phyloP scores from a whole-genome alignment of 1,140 invertebrate species.

The Tribolium madens region DNA sequence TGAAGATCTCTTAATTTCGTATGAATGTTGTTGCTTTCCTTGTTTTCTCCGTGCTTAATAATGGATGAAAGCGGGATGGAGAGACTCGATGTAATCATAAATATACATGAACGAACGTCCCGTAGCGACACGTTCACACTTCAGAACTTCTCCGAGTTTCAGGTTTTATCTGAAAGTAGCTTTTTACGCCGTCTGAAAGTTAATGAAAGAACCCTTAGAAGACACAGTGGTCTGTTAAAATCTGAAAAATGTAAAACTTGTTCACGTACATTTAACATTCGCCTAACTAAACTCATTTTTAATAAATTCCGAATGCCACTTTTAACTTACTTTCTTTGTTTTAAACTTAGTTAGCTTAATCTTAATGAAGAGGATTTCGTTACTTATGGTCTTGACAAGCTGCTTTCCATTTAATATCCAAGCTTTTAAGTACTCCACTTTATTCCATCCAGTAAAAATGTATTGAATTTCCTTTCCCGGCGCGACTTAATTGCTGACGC shows the following conservation, averaged over 20 bases:
- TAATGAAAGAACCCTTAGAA: slow-evolving; percentile 56
- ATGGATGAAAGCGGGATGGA: slow-evolving; percentile 22
- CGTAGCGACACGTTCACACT: slow-evolving; percentile 56
- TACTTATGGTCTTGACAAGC: slow-evolving; percentile 44
- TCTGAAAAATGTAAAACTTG: slow-evolving; percentile 51
- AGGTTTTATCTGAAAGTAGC: slow-evolving; percentile 57
- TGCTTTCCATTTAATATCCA: slow-evolving; percentile 44
- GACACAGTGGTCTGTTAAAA: slow-evolving; percentile 48
- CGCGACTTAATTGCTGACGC: slow-evolving; percentile 37
- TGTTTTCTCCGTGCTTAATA: slow-evolving; percentile 33
- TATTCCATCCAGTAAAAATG: not conserved
- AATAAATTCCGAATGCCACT: slow-evolving; percentile 29
- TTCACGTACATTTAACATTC: slow-evolving; percentile 53
- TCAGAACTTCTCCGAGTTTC: slow-evolving; percentile 54
- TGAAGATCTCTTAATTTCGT: slow-evolving; percentile 40
- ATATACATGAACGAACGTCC: slow-evolving; percentile 50
- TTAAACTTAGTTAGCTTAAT: slow-evolving; percentile 45
- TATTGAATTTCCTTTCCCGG: slow-evolving; percentile 35
- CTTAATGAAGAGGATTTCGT: slow-evolving; percentile 50
- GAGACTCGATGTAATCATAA: slow-evolving; percentile 46
- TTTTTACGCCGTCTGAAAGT: slow-evolving; percentile 59
- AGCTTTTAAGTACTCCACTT: slow-evolving; percentile 35
- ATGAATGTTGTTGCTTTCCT: slow-evolving; percentile 15
- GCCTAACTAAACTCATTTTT: slow-evolving; percentile 42
- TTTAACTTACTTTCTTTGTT: slow-evolving; percentile 36